These are phyloP conservation scores for Lepus townsendii DNA, from an alignment of 2,797 vertebrate species.

Conservation along the genomic window DNA sequence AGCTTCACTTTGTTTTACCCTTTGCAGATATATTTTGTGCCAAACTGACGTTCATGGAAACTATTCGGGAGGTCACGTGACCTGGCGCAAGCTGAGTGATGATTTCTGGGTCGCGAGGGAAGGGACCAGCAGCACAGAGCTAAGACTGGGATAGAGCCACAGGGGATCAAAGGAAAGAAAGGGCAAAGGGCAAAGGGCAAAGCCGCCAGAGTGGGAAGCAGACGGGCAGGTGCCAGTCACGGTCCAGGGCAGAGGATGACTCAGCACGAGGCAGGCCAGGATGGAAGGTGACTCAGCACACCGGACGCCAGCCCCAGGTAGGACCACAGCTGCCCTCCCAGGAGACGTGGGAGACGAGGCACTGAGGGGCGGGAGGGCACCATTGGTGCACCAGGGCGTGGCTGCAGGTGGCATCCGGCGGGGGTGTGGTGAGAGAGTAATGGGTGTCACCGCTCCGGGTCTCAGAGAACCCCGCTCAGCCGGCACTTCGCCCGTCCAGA, in stretches of 20 bases:
- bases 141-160: accelerated
- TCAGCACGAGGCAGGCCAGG: background rate
- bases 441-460: background rate
- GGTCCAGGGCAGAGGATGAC: no score
- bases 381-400: background rate
- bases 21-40: background rate
- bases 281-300: background rate
- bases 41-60: background rate
- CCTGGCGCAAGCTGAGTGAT: background rate
- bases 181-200: background rate
- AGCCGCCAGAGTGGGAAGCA: background rate
- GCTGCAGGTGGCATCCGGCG: no score
- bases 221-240: accelerated
- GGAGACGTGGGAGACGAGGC: background rate
- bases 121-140: accelerated
- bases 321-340: accelerated
- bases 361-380: accelerated
- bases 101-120: accelerated
- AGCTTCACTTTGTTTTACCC: background rate
- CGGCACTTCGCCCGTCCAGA: background rate
- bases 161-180: background rate
- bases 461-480: background rate
- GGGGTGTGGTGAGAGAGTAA: no score
- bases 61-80: background rate
- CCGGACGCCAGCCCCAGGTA: accelerated